Base-by-base conservation (phyloP, 2,797 vertebrate genomes). In the Esox lucius region DNA sequence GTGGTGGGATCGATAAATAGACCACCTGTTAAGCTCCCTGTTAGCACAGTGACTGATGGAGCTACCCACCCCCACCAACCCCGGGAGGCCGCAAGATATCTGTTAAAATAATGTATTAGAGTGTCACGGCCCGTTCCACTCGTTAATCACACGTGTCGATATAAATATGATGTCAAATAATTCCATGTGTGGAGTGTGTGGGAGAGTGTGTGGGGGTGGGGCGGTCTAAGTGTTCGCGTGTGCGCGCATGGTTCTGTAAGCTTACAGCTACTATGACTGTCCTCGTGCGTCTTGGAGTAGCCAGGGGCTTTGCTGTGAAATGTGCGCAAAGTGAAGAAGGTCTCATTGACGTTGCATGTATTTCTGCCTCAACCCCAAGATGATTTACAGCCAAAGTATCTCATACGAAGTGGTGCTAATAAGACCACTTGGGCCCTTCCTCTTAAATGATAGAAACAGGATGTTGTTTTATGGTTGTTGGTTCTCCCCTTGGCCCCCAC, bases 91-190 rank as follows among this genome's bases (percentile, higher is more conserved):
- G 88, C 85, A 86, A 89, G 91, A 89, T 92, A 91, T 93, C 88
- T 91, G 89, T 92, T 93, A 92, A 89, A 89, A 87, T 93, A 93
- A 93, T 93, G 88, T 93, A 94, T 95, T 93, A 92, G 87, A 81
- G 83, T 91, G 93, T 94, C 94, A 87, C 83, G n/a, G 6, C 16
- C 80, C 81, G 84, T 88, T 83, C 91, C 91, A 95, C 94, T 93
- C 93, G 95, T 95, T 94, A 93, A 90, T 91, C 90, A 91, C 91
- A 46, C 13, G 42, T 46, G 42, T 46, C 42, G 6, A 46, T 46
- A 46, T 84, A 78, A 82, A 89, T 91, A 87, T 87, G 88, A 89
- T 91, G 91, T 86, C 84, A 82, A 70, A 64, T 46, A 4, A 46
- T 46, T 46, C 46, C 42, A 46, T 46, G 42, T 22, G 53, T 59